Evolutionary conservation across 2,888 invertebrate genomes (phyloP).

Genomic region (Pheosia tremula): DNA sequence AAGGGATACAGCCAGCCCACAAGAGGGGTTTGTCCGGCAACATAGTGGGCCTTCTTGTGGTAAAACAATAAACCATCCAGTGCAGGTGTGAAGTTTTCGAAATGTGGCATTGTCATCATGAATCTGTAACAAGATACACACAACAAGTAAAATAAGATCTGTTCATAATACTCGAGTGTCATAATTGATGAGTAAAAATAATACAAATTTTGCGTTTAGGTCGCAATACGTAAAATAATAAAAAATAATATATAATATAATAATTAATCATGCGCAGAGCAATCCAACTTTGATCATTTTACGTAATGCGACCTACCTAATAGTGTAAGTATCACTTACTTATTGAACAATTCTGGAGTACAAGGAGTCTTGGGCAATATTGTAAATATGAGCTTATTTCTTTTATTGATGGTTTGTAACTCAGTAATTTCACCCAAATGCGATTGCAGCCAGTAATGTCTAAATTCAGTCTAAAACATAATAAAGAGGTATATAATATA

Average conservation of each 20-base stretch:
- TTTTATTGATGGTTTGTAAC: slow-evolving; percentile 54
- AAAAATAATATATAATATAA: no score
- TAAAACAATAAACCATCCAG: slow-evolving; percentile 97
- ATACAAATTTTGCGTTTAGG: no score
- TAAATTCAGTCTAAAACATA: slow-evolving; percentile 88
- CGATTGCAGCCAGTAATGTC: slow-evolving; percentile 92
- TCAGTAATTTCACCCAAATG: slow-evolving; percentile 88
- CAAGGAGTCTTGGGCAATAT: slow-evolving; percentile 80
- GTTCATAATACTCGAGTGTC: no score
- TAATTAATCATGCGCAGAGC: no score
- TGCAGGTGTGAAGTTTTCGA: slow-evolving; percentile 64
- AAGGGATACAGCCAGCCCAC: slow-evolving; percentile 96
- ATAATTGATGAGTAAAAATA: no score
- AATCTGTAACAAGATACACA: slow-evolving; percentile 53
- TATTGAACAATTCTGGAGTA: slow-evolving; percentile 66
- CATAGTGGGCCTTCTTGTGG: slow-evolving; percentile 92
- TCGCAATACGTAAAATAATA: no score
- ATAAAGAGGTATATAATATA: slow-evolving; percentile 9
- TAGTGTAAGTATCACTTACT: slow-evolving; percentile 44
- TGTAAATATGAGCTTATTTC: slow-evolving; percentile 75
- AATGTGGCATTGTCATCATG: slow-evolving; percentile 64
- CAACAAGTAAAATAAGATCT: no score
- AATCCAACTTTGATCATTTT: no score
- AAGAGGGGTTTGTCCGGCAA: slow-evolving; percentile 91
- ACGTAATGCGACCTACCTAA: no score